Percentiles rank a stretch among this genome's conserved stretches.
These are phyloP conservation scores for Cossypha niveicapilla DNA, from an alignment of 2,797 vertebrate genomes.

Conservation along the genomic window DNA sequence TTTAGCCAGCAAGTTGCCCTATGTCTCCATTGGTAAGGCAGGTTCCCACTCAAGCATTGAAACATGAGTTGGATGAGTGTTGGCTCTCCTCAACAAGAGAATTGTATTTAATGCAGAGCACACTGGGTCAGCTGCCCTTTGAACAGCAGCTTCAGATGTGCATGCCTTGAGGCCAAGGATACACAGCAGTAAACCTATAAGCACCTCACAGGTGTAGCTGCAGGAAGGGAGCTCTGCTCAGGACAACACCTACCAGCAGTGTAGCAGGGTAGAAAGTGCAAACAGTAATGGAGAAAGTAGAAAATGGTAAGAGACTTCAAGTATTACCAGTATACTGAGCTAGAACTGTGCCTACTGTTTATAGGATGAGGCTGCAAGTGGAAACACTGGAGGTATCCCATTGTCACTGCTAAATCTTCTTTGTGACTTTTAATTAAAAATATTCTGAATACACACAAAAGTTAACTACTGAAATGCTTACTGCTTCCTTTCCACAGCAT, in stretches of 20 bases:
- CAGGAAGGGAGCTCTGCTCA: not conserved
- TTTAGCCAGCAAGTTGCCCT: not conserved
- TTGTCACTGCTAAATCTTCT: not conserved
- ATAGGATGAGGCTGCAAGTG: not conserved
- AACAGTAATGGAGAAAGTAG: not conserved
- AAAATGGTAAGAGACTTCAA: not conserved
- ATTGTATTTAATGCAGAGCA: not conserved
- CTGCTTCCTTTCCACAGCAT: not conserved
- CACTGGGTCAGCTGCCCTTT: not conserved
- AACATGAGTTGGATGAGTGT: not conserved
- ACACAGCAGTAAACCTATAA: not conserved
- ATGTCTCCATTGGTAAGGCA: not conserved
- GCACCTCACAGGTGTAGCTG: not conserved
- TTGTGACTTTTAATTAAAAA: not conserved
- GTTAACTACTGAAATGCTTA: not conserved
- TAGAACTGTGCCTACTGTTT: not conserved
- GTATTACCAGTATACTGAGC: not conserved
- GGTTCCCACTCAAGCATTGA: not conserved
- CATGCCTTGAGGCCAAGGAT: not conserved
- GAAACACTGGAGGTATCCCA: not conserved
- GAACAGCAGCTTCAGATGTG: not conserved
- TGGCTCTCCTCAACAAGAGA: not conserved
- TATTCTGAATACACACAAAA: not conserved
- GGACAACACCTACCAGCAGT: not conserved
- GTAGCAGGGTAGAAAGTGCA: not conserved